These are phyloP conservation scores for Toxonevra muliebris DNA, from an alignment of 2,888 invertebrate species.

Conservation along the genomic window DNA sequence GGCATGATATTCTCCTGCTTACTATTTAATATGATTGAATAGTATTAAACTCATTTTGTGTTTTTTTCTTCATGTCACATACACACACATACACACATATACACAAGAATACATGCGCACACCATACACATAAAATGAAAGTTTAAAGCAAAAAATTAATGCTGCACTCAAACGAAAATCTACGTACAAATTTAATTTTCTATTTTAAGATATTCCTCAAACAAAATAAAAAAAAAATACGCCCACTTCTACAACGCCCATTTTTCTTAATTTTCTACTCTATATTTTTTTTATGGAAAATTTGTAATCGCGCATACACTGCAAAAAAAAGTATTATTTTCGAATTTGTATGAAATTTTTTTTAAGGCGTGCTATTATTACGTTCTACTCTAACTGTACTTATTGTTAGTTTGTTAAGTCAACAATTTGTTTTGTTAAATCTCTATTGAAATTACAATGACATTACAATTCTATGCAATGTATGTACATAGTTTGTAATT, in stretches of 20 bases:
- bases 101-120: not conserved
- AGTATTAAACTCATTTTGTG: constrained; percentile 40
- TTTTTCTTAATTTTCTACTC: not conserved
- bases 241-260: not conserved
- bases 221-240: too few relatives aligned
- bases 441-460: too few relatives aligned
- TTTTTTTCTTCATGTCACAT: not conserved
- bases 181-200: constrained; percentile 28
- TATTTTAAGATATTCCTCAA: too few relatives aligned
- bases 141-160: not conserved
- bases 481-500: too few relatives aligned
- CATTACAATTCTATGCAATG: too few relatives aligned
- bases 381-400: too few relatives aligned
- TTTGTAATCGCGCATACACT: not conserved
- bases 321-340: constrained; percentile 21
- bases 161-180: constrained; percentile 3
- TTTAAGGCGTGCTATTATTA: too few relatives aligned
- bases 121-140: not conserved
- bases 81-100: not conserved
- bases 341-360: constrained; percentile 18
- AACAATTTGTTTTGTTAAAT: too few relatives aligned
- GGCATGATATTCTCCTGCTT: constrained; percentile 87
- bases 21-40: constrained; percentile 85
- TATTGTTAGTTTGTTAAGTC: too few relatives aligned
- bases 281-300: not conserved